phyloP scores from a whole-genome alignment of 2,797 vertebrate species.

The Mus caroli region DNA sequence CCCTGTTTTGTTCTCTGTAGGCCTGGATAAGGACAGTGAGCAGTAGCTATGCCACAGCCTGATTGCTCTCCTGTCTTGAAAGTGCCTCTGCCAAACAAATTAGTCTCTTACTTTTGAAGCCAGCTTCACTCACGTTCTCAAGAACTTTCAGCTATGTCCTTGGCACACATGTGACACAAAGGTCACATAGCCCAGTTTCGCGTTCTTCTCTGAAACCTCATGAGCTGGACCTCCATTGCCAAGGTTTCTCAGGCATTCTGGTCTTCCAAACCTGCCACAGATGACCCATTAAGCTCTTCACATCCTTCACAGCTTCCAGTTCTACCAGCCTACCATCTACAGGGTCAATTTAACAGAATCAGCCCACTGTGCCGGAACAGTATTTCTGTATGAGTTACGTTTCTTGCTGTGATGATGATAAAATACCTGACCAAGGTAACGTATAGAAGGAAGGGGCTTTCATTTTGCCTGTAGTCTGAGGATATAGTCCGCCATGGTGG shows the following conservation, averaged over 20 bases:
- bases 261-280: not conserved
- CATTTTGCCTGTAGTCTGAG: not conserved
- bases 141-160: not conserved
- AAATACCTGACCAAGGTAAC: not conserved
- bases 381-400: not conserved
- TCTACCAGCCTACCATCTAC: not conserved
- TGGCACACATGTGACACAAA: not conserved
- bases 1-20: not conserved
- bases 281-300: not conserved
- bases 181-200: not conserved
- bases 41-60: not conserved
- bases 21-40: not conserved
- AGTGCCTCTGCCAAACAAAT: not conserved
- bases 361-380: not conserved
- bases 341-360: too few relatives aligned
- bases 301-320: not conserved
- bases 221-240: not conserved
- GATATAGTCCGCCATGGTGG: too few relatives aligned
- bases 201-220: not conserved
- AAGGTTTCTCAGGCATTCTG: not conserved
- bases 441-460: too few relatives aligned
- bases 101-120: not conserved
- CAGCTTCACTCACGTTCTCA: not conserved
- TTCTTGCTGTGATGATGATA: not conserved
- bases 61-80: not conserved